Conservation (phyloP, 2,113 vertebrate genomes). For the Motacilla alba region DNA sequence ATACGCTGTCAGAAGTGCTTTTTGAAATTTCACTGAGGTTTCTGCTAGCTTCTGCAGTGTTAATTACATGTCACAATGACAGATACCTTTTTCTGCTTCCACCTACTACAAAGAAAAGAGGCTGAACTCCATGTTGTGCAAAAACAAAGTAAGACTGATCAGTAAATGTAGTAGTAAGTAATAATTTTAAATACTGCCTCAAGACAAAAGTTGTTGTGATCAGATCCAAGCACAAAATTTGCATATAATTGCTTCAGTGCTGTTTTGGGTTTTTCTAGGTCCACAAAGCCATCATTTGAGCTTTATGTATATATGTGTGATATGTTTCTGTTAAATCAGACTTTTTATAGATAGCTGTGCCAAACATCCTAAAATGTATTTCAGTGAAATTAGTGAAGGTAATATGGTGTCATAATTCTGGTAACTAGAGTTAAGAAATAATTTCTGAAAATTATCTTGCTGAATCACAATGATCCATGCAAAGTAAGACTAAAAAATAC, state of each 20-base stretch:
- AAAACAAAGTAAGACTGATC: not conserved
- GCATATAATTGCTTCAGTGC: not conserved
- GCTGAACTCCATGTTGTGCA: not conserved
- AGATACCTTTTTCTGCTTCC: not conserved
- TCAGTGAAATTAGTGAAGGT: not conserved
- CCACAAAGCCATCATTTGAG: not conserved
- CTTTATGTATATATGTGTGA: not conserved
- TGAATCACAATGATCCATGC: not conserved
- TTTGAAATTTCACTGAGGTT: not conserved
- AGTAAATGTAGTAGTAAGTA: not conserved
- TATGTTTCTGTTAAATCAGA: not conserved
- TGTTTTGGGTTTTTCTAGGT: not conserved
- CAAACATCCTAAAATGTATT: not conserved
- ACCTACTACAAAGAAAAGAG: not conserved
- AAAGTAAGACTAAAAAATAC: not conserved
- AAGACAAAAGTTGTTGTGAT: not conserved
- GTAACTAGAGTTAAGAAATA: not conserved
- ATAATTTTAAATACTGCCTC: not conserved
- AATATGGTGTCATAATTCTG: not conserved
- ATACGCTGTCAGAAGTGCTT: not conserved
- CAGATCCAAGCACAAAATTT: not conserved
- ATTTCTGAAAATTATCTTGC: not conserved
- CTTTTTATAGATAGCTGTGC: not conserved
- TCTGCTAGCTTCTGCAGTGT: not conserved
- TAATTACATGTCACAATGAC: not conserved